Evolutionary conservation across 2,797 vertebrate species (phyloP), one percentile per base, ranked within the genome.

Genomic region (Discoglossus pictus): DNA sequence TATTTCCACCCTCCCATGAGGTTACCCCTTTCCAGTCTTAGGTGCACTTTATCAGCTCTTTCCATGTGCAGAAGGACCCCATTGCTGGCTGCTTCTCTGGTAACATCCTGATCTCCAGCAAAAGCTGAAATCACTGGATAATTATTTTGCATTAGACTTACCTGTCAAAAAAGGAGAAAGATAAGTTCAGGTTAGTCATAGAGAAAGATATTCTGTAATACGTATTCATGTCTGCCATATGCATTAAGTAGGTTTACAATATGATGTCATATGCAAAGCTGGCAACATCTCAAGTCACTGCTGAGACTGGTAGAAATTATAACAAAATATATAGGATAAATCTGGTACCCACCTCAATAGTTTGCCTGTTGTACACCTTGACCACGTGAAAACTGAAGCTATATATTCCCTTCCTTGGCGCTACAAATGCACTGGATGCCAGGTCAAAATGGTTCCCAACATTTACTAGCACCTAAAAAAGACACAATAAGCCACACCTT

Each of bases 1-100:
- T 97, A 99, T 85, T 99, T 99, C 97, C 97, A 99, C 87, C 97
- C 97, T 76, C 97, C 97, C 97, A 98, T 98, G 73, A 99, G 90
- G 80, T 96, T 99, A 68, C 97, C 97, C 75, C 97, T 86, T 78
- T 99, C 97, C 85, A 99, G 91, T 89, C 98, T 99, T 80, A 99
- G 93, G 74, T 97, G 95, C 18, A 98, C 95, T 72, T 96, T 95
- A 85, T 99, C 96, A 83, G 96, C 95, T 72, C 96, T 89, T 79
- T 99, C 97, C 82, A 99, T 95, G 84, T 94, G 96, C 86, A 99
- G 91, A 73, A 99, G 88, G 54, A 99, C 97, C 15, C 97, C 97
- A 63, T 99, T 99, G 84, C 97, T 99, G 75, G 97, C 97, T 40
- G 97, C 97, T 87, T 99, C 97, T 82, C 97, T 91, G 79, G 97